Conservation (phyloP, 2,113 vertebrate species). For the Podarcis muralis region DNA sequence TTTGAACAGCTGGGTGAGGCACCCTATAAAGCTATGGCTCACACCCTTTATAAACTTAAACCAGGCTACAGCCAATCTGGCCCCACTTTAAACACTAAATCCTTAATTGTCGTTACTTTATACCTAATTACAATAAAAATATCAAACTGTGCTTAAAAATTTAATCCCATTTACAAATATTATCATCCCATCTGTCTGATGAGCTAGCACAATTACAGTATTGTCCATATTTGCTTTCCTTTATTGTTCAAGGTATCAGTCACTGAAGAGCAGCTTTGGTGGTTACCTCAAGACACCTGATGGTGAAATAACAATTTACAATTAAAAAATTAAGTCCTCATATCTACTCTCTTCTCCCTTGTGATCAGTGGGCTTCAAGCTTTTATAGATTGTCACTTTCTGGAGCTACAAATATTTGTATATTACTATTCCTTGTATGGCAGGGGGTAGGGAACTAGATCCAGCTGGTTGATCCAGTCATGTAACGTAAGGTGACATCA, state of each 20-base stretch:
- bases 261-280: slow-evolving; percentile 26
- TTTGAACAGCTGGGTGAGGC: slow-evolving; percentile 79
- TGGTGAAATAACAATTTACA: not conserved
- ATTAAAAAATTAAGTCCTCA: slow-evolving; percentile 27
- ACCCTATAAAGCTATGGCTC: slow-evolving; percentile 69
- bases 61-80: slow-evolving; percentile 53
- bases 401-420: not conserved
- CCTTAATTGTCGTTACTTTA: slow-evolving; percentile 60
- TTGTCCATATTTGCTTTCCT: slow-evolving; percentile 37
- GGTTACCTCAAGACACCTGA: slow-evolving; percentile 19
- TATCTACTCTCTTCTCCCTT: not conserved
- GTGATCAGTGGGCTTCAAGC: not conserved
- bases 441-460: too few species aligned
- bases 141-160: slow-evolving; percentile 44
- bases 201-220: slow-evolving; percentile 39
- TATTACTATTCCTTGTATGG: not conserved
- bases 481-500: too few species aligned
- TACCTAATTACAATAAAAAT: slow-evolving; percentile 63
- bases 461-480: too few species aligned
- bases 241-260: slow-evolving; percentile 43
- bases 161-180: slow-evolving; percentile 65
- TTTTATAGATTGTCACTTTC: not conserved
- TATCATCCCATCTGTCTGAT: slow-evolving; percentile 63
- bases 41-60: slow-evolving; percentile 73
- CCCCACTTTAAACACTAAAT: slow-evolving; percentile 60